Evolutionary conservation across 2,888 invertebrate species (phyloP).

Genomic region (Eumerus sabulonum): DNA sequence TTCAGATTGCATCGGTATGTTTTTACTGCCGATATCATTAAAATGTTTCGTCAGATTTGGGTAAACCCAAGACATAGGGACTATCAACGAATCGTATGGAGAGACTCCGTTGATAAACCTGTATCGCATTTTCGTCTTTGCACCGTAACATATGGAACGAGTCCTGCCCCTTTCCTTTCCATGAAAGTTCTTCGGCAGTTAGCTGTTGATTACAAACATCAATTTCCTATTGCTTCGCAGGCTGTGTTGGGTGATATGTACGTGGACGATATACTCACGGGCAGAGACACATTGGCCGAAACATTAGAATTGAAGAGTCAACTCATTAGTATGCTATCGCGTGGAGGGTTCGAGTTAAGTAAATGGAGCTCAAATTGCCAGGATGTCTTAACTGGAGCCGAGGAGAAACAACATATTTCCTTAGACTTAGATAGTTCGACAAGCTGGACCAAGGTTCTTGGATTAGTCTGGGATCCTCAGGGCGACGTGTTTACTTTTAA

Average conservation of each 20-base stretch:
- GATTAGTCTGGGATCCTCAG: background rate
- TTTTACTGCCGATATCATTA: conserved; percentile 40
- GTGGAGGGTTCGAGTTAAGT: conserved; percentile 9
- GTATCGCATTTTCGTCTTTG: conserved; percentile 48
- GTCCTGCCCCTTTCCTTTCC: conserved; percentile 59
- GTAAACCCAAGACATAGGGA: conserved; percentile 23
- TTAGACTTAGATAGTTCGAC: background rate
- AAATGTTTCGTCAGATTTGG: conserved; percentile 58
- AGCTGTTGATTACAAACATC: conserved; percentile 29
- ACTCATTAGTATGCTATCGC: conserved; percentile 12
- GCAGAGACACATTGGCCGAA: conserved; percentile 28
- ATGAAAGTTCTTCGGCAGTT: conserved; percentile 53
- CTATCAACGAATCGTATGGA: conserved; percentile 61
- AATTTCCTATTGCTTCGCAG: conserved; percentile 37
- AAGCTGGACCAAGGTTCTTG: background rate
- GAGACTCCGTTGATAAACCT: background rate
- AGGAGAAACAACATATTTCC: too few species aligned
- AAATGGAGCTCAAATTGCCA: background rate
- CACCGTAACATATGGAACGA: conserved; percentile 27
- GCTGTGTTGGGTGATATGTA: too few species aligned
- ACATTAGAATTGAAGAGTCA: conserved; percentile 13
- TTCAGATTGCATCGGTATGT: conserved; percentile 29
- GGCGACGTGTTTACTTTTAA: background rate
- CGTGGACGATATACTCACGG: conserved; percentile 59
- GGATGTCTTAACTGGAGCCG: background rate